Base-by-base conservation (phyloP, 2,888 invertebrate genomes). In the Lithophane leautieri region DNA sequence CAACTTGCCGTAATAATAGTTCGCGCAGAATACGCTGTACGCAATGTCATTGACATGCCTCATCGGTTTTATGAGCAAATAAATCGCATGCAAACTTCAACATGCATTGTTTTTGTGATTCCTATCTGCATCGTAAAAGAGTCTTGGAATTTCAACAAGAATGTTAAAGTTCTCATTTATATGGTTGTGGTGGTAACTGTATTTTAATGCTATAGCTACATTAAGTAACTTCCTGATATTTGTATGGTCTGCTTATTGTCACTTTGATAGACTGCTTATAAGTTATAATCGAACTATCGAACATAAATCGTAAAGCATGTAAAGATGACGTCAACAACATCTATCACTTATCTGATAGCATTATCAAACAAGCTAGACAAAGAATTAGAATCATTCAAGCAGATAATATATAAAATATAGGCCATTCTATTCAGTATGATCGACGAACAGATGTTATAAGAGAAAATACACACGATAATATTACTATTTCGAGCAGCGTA, bases 81-180 rank as follows among this genome's bases (percentile, higher is more conserved):
- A 70, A 81, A 85, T 85, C 16, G 70, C 70, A 78, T 85, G 68
- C 82, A 71, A 71, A 58, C 78, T 54, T 75, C 52, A 66, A 68
- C 81, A 80, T 80, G 71, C 84, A 84, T 84, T 82, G 80, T 76
- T 71, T 80, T 80, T 84, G 84, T 71, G 69, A 71, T 84, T 84
- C 22, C 68, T 76, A 71, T 84, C 61, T 75, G 58, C 61, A 58
- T 84, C 76, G 69, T 84, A 76, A 76, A 84, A 56, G 28, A 70
- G 47, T 67, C 74, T 70, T 67, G 62, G 63, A 50, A 73, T 75
- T 69, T 80, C 52, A 22, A 66, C 68, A 68, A 34, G 69, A 82
- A 65, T 77, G 65, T 60, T 69, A 54, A 70, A 70, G 60, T 42
- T 56, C n/a, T 52, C 34, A 4, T 4, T 34, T 44, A 14, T 52